Base-by-base conservation (phyloP, 92 coral and sea anemone genomes). In the Palythoa grandiflora region DNA sequence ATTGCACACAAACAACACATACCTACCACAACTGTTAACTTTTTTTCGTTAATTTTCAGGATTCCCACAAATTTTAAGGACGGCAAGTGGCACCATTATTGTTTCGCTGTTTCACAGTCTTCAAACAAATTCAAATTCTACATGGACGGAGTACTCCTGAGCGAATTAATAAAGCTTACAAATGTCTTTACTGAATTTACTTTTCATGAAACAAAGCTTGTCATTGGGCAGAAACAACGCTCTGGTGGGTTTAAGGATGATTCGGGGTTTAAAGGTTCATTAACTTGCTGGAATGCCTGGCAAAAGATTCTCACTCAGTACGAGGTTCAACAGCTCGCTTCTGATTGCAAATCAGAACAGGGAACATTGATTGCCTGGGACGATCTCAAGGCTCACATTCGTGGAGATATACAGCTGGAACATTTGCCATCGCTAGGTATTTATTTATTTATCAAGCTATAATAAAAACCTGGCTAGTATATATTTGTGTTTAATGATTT, bases 231-330 rank as follows among this genome's bases (percentile, higher is more conserved):
- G 52, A n/a, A 68, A 1, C 78, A 68, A 73, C 10, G 52, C 39
- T 0, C 8, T 17, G 88, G 88, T 12, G 80, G 40, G 15, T 85
- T 48, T 39, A 9, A 73, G 0, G 3, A 0, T 1, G 0, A 2
- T 1, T 16, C 38, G 10, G 28, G 53, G 16, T 85, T 85, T 20
- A 15, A 53, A 55, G 88, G 88, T 5, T 72, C 70, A 28, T 6
- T 85, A 21, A 73, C 80, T 9, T 57, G 88, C 71, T 85, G 19
- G 57, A 70, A 85, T 39, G 72, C 75, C 21, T 85, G 88, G 88
- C 51, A 73, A 47, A 70, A 73, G 47, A 71, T 55, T 1, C 79
- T 85, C 0, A 39, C 81, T 1, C 54, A 57, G 0, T 15, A 48
- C 13, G 88, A 70, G 5, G n/a, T 73, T 38, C 12, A 73, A 73